A percentile compares a stretch with the other conserved stretches of the same genome.
Evolutionary conservation across 2,888 invertebrate species (phyloP).

Genomic region (Tenthredo scrophulariae): DNA sequence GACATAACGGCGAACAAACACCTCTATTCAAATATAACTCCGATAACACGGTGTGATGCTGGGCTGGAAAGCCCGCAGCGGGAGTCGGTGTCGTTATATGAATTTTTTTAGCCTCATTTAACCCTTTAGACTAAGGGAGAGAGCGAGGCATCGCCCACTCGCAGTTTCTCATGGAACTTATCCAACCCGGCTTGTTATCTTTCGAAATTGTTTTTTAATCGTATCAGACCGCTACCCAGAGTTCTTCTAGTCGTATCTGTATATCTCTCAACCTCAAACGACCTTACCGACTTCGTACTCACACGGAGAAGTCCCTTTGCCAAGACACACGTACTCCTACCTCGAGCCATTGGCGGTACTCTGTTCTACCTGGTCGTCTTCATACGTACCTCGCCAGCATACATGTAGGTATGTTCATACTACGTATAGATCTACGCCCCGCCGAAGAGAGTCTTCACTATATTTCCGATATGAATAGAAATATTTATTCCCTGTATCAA

Average conservation of each 20-base stretch:
- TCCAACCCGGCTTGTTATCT: not conserved
- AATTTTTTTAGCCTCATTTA: constrained; percentile 23
- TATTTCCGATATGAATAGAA: not conserved
- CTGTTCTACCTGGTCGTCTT: not conserved
- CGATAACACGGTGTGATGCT: constrained; percentile 16
- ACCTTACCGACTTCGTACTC: not conserved
- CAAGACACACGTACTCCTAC: not conserved
- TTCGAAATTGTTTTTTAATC: constrained; percentile 22
- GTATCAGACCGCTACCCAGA: not conserved
- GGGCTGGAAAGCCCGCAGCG: not conserved
- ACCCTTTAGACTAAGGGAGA: not conserved
- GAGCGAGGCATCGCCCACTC: not conserved
- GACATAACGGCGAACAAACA: constrained; percentile 41
- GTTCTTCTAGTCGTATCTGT: not conserved
- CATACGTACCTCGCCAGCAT: not conserved
- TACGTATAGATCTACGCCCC: not conserved
- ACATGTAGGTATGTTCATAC: too few relatives aligned
- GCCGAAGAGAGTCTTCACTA: not conserved
- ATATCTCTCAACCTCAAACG: not conserved
- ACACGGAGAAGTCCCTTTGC: not conserved
- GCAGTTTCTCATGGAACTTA: not conserved
- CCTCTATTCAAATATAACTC: constrained; percentile 36
- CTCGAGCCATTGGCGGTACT: not conserved
- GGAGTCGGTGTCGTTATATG: constrained; percentile 24
- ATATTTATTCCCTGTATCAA: not conserved